Conservation (phyloP, 64 coral and sea anemone genomes). For the Porites lutea region DNA sequence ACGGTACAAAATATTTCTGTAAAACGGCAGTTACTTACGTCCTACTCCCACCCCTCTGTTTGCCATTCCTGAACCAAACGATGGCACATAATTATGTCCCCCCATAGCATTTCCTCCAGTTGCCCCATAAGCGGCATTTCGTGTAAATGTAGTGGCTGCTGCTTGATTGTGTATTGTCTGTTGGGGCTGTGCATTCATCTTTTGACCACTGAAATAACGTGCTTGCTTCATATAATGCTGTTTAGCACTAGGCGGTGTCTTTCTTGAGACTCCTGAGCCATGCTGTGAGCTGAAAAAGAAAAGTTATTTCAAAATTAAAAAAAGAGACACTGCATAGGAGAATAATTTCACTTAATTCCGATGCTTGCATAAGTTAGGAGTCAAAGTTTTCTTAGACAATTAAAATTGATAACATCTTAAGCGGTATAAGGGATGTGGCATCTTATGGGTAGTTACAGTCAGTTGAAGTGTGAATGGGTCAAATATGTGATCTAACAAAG, state of each 20-base stretch:
- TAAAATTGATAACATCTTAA: too few relatives aligned
- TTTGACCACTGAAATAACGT: slow-evolving; percentile 91
- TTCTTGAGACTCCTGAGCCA: slow-evolving; percentile 40
- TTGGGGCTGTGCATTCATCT: slow-evolving; percentile 48
- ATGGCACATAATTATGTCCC: not conserved
- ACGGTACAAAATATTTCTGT: too few relatives aligned
- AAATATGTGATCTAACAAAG: too few relatives aligned
- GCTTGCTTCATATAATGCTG: slow-evolving; percentile 99
- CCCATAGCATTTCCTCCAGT: slow-evolving; percentile 29
- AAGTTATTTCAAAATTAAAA: not conserved
- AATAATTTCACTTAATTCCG: not conserved
- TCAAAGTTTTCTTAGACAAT: too few relatives aligned
- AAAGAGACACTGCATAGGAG: too few relatives aligned
- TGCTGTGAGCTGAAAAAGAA: not conserved
- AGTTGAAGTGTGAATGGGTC: too few relatives aligned
- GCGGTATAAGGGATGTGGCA: too few relatives aligned
- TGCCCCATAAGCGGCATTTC: slow-evolving; percentile 59
- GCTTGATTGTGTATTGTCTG: slow-evolving; percentile 28
- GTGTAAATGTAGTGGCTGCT: not conserved
- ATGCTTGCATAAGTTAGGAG: too few relatives aligned
- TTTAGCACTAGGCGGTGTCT: slow-evolving; percentile 94
- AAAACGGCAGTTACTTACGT: not conserved
- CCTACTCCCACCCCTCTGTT: not conserved
- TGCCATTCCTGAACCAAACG: not conserved
- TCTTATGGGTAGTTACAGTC: too few relatives aligned